A percentile compares a stretch with the other conserved stretches of the same genome.
Conservation (phyloP, 2,797 vertebrate genomes). For the Neopelma chrysocephalum region DNA sequence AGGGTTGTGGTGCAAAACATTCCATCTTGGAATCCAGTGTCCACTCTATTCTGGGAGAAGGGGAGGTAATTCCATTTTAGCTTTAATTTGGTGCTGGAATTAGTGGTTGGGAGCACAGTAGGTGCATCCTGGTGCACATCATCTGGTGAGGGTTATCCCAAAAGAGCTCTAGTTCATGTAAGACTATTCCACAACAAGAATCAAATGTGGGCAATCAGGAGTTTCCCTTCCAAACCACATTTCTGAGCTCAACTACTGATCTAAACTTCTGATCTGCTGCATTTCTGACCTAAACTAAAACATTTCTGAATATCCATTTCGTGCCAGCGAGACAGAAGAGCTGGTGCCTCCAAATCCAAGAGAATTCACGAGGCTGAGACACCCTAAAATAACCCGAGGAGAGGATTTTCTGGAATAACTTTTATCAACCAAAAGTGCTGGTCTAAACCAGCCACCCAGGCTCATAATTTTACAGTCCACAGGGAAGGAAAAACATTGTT, state of each 20-base stretch:
- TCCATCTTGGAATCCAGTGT: accelerated
- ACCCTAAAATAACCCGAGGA: not conserved
- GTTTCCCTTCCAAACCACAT: not conserved
- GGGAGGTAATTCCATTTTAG: not conserved
- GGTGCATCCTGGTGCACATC: not conserved
- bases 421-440: not conserved
- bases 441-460: not conserved
- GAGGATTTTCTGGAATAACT: not conserved
- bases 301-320: not conserved
- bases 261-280: no score
- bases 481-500: not conserved
- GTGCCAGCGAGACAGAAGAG: not conserved
- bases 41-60: not conserved
- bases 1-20: not conserved
- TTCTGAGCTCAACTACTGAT: no score
- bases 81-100: not conserved
- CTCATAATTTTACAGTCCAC: not conserved
- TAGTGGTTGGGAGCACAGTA: not conserved
- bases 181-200: not conserved
- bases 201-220: not conserved
- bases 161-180: not conserved
- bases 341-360: not conserved
- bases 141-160: not conserved
- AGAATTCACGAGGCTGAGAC: not conserved
- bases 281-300: not conserved